Base-by-base conservation (phyloP, 2,113 vertebrate species). In the Limnothrissa miodon region DNA sequence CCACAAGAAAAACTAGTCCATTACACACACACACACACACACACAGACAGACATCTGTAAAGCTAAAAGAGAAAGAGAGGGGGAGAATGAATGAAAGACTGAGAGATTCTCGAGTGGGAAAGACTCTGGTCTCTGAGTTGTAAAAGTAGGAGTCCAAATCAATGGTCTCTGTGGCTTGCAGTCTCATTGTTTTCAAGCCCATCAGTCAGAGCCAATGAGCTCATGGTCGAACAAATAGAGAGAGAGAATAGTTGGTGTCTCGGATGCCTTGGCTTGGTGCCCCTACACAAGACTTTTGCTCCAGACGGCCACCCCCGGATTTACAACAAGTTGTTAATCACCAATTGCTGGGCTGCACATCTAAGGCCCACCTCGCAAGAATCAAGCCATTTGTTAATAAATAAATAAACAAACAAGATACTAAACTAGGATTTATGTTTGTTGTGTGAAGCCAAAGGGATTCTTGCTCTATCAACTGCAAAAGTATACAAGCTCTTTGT, bases 101-200 rank as follows among this genome's bases (percentile, higher is more conserved):
- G 85, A 46, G 39, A 36, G 62, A 70, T 23, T 6, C 51, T 5
- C 17, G 4, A 56, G 21, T 56, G 19, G 23, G 21, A 23, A 6
- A 5, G 19, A 56, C 51, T 70, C 9, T 74, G 66, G 3, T 36
- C 66, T 15, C 29, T 33, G 15, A 10, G 59, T 25, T 48, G 33
- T 29, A 29, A 70, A 21, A 15, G 66, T 29, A 33, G 25, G 59
- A 36, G 78, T 83, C 45, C 62, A 84, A 82, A 45, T 88, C 87
- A 82, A 85, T 90, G 62, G 33, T 80, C 45, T 25, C 23, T 44
- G 10, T 25, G 29, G 46, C 46, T 48, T 81, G 56, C 1, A 42
- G 83, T 88, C 83, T 78, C 19, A 45, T 86, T 87, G 84, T 87
- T 88, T 85, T 45, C 84, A 89, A 85, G 84, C 83, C 85, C 66